Evolutionary conservation across 2,113 vertebrate species (phyloP), one percentile per base, ranked within the genome.

Genomic region (Cololabis saira): DNA sequence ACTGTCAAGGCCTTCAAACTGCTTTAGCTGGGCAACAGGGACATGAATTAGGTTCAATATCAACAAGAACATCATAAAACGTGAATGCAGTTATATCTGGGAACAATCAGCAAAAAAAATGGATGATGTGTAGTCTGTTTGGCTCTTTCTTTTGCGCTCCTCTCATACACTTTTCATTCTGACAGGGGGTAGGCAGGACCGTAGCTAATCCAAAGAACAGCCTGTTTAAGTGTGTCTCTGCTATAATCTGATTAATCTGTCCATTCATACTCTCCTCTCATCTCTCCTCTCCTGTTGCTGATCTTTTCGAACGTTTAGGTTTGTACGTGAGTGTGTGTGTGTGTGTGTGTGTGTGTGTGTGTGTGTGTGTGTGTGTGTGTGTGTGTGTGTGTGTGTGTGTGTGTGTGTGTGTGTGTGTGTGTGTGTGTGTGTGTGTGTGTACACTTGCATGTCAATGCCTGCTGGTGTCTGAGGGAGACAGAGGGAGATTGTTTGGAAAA

Each of bases 401-500:
- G 55, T 52, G 22, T 56, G 45, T 71, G 55, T 55, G 12, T 33
- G 59, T 63, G 43, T 59, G 42, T 67, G 42, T 65, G 30, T 48
- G 18, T 53, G 2, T 37, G 18, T 53, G 55, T 52, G 22, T 55
- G 22, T 18, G 14, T 82, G 48, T 66, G 64, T 68, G 52, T 62
- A 52, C 61, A 61, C 60, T 70, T 51, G 22, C 41, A 60, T 47
- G 18, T 67, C 22, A 27, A 15, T 67, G 58, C 45, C 22, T 17
- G 13, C 37, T 51, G 61, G 49, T 78, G 65, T 33, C 56, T 50
- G 33, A 60, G 61, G 82, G 84, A 89, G 82, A 75, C 87, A 86
- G 86, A 91, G 91, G 93, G 91, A 94, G 92, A 94, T 93, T 93
- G 91, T 76, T 71, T 87, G 92, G 92, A 80, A 93, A 94, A 91